Percentiles rank a stretch among this genome's conserved stretches.
Evolutionary conservation across 2,797 vertebrate genomes (phyloP).

Genomic region (Paedocypris micromegethes): DNA sequence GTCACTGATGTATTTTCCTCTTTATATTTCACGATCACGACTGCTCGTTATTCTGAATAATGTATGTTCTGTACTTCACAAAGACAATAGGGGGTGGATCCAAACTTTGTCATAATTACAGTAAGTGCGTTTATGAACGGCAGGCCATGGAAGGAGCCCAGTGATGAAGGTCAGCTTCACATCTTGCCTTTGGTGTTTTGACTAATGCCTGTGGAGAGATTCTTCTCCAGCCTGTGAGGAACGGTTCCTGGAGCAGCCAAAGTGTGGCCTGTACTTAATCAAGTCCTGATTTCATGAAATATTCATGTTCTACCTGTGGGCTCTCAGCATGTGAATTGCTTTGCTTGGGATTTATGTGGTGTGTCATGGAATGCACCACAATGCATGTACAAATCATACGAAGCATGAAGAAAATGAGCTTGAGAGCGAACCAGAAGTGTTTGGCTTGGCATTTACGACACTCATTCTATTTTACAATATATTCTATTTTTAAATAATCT

Average conservation of each 20-base stretch:
- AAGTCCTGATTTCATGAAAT: conserved; percentile 68
- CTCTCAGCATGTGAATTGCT: conserved; percentile 48
- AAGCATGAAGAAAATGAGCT: conserved; percentile 49
- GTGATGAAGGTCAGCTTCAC: conserved; percentile 19
- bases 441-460: too few species aligned
- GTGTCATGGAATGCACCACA: conserved; percentile 14
- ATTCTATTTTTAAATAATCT: too few species aligned
- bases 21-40: conserved; percentile 30
- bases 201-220: conserved; percentile 31
- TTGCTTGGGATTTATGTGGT: conserved; percentile 40
- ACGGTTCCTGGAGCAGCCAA: conserved; percentile 52
- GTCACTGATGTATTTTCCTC: conserved; percentile 13
- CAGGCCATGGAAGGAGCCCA: conserved; percentile 13
- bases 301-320: conserved; percentile 60
- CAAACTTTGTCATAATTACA: background rate
- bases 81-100: conserved; percentile 5
- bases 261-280: conserved; percentile 58
- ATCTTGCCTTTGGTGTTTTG: conserved; percentile 19
- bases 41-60: conserved; percentile 3
- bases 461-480: too few species aligned
- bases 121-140: conserved; percentile 7
- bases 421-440: conserved; percentile 11
- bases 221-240: conserved; percentile 23
- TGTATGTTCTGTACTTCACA: background rate
- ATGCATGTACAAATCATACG: conserved; percentile 50